Conservation (phyloP, 2,113 vertebrate genomes). For the Anguilla rostrata region DNA sequence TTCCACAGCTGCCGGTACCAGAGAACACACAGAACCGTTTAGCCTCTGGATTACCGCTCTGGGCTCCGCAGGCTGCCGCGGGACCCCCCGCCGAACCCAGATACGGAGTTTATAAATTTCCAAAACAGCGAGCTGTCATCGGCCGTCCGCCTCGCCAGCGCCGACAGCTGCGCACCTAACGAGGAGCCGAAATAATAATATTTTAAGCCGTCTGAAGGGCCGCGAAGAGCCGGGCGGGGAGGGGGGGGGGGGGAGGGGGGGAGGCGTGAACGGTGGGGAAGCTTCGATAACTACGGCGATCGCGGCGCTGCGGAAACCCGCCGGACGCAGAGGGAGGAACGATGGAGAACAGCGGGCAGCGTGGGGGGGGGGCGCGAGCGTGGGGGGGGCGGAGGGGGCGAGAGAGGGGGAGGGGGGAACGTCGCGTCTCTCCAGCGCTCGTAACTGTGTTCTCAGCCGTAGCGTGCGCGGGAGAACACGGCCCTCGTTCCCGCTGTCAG, state of each 20-base stretch:
- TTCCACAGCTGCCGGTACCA: conserved; percentile 26
- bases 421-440: neutral
- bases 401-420: neutral
- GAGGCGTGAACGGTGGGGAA: neutral
- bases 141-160: neutral
- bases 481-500: neutral
- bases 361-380: no score
- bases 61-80: conserved; percentile 21
- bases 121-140: conserved; percentile 29
- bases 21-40: neutral
- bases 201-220: neutral
- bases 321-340: neutral
- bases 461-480: neutral
- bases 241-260: no score
- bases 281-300: neutral
- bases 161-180: conserved; percentile 26
- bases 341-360: no score
- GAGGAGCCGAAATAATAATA: conserved; percentile 3
- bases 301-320: neutral
- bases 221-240: neutral
- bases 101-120: conserved; percentile 27
- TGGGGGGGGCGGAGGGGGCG: neutral
- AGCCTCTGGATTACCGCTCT: conserved; percentile 25
- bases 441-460: neutral
- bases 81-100: neutral